Percentiles rank a stretch among this genome's conserved stretches.
These are phyloP conservation scores for Scaptomyza graminum DNA, from an alignment of 1,140 invertebrate genomes.

Conservation along the genomic window DNA sequence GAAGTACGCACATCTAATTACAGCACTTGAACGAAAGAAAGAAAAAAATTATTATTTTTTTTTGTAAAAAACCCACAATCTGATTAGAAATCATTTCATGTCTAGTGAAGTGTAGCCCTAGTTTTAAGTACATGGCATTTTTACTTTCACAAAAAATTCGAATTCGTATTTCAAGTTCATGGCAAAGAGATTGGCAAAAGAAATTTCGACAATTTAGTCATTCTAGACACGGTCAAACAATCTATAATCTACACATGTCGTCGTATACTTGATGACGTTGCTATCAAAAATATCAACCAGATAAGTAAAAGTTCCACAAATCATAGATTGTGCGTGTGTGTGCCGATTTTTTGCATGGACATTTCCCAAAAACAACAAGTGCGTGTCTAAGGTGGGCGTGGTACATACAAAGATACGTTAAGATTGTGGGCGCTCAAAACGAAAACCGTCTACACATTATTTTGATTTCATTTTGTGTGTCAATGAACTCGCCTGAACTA, in stretches of 20 bases:
- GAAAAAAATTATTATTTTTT: too few relatives aligned
- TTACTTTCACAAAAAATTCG: slow-evolving; percentile 63
- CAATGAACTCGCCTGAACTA: slow-evolving; percentile 77
- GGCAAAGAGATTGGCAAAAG: slow-evolving; percentile 41
- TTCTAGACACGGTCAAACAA: not conserved
- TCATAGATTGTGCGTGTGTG: slow-evolving; percentile 6
- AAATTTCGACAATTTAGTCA: slow-evolving; percentile 6
- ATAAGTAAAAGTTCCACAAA: slow-evolving; percentile 33
- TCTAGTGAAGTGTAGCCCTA: slow-evolving; percentile 4
- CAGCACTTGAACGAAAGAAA: slow-evolving; percentile 50
- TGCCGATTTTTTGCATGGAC: slow-evolving; percentile 4
- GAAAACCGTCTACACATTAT: slow-evolving; percentile 46
- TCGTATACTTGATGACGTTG: slow-evolving; percentile 27
- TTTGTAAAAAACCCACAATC: slow-evolving; percentile 13
- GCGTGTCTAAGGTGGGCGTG: slow-evolving; percentile 3
- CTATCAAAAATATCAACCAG: slow-evolving; percentile 19
- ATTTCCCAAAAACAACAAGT: slow-evolving; percentile 5
- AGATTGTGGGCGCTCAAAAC: slow-evolving; percentile 41
- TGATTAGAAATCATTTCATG: slow-evolving; percentile 76
- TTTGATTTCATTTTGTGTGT: slow-evolving; percentile 80
- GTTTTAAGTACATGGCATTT: slow-evolving; percentile 29
- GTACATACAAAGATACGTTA: slow-evolving; percentile 2
- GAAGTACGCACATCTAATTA: slow-evolving; percentile 74
- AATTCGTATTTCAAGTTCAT: slow-evolving; percentile 66
- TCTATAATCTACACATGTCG: slow-evolving; percentile 12